A percentile compares a stretch with the other conserved stretches of the same genome.
Evolutionary conservation across 2,113 vertebrate genomes (phyloP).

Genomic region (Boleophthalmus pectinirostris): DNA sequence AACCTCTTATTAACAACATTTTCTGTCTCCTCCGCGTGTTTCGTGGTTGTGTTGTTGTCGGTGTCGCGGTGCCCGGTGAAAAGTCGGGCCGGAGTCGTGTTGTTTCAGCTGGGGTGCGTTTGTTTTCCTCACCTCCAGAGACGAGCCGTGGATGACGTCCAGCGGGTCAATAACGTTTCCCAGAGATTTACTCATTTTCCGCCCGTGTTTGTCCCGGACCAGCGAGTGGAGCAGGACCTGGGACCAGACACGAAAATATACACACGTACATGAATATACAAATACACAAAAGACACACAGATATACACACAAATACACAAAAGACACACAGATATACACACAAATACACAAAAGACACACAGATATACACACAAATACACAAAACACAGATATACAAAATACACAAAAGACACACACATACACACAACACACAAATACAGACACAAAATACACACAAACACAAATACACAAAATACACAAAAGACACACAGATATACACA

Average conservation of each 20-base stretch:
- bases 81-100: neutral
- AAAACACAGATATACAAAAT: too few relatives aligned
- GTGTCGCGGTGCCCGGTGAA: neutral
- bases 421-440: too few relatives aligned
- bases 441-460: too few relatives aligned
- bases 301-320: neutral
- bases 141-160: constrained; percentile 84
- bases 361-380: too few relatives aligned
- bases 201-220: constrained; percentile 87
- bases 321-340: neutral
- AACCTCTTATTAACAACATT: neutral
- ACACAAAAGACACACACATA: too few relatives aligned
- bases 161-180: constrained; percentile 91
- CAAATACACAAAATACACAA: too few relatives aligned
- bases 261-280: neutral
- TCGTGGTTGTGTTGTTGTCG: neutral
- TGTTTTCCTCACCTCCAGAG: constrained; percentile 80
- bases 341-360: too few relatives aligned
- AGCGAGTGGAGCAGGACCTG: constrained; percentile 90
- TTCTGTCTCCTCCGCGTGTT: neutral
- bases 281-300: neutral
- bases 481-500: too few relatives aligned
- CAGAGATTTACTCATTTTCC: constrained; percentile 94
- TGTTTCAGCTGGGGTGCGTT: neutral
- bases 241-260: neutral